Evolutionary conservation across 2,888 invertebrate genomes (phyloP).

Genomic region (Strigamia maritima): DNA sequence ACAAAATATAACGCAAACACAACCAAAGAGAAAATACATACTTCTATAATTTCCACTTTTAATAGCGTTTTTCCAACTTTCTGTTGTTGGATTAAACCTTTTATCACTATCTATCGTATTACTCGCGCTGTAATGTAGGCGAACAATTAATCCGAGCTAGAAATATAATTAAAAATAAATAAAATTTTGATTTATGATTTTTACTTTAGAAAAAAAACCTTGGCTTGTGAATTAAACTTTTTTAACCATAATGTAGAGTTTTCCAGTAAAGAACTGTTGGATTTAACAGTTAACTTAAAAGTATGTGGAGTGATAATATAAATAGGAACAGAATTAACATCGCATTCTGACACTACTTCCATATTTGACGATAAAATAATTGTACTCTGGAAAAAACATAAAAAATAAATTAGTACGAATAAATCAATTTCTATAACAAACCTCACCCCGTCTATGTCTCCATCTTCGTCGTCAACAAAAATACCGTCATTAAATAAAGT

Average conservation of each 20-base stretch:
- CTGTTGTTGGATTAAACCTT: background rate
- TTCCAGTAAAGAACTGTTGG: background rate
- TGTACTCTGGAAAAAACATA: background rate
- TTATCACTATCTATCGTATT: background rate
- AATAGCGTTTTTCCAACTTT: background rate
- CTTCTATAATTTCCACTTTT: constrained; percentile 1
- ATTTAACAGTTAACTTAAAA: background rate
- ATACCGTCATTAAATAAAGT: background rate
- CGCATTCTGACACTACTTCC: background rate
- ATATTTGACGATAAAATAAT: background rate
- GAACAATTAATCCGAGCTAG: background rate
- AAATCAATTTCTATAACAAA: background rate
- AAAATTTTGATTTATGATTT: background rate
- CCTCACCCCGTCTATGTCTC: background rate
- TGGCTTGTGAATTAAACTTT: background rate
- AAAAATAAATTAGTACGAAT: background rate
- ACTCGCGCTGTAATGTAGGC: background rate
- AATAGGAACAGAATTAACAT: background rate
- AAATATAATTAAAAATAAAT: background rate
- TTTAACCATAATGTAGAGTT: background rate
- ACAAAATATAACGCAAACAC: background rate
- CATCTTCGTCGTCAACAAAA: background rate
- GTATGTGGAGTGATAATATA: background rate
- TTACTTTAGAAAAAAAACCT: too few relatives aligned
- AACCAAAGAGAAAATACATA: background rate